These are phyloP conservation scores for Drosophila pallidifrons DNA, from an alignment of 1,140 invertebrate species.

Conservation along the genomic window DNA sequence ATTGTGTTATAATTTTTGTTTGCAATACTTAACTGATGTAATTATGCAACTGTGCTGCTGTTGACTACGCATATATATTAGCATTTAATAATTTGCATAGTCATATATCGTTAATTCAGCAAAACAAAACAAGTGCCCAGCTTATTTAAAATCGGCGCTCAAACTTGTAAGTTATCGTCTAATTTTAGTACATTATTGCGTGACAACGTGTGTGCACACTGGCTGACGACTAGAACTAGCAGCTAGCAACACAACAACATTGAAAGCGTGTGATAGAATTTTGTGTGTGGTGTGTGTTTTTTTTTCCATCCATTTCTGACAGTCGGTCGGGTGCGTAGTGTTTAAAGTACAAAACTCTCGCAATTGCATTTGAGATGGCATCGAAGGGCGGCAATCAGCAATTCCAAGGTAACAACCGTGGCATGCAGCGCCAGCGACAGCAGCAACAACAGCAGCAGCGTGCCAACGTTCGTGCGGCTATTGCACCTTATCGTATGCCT, in stretches of 20 bases:
- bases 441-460: slow-evolving; percentile 37
- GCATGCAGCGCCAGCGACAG: slow-evolving; percentile 49
- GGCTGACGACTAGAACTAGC: slow-evolving; percentile 4
- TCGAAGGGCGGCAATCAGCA: slow-evolving; percentile 51
- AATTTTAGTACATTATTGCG: neutral
- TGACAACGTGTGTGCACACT: neutral
- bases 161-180: neutral
- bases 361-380: slow-evolving; percentile 43
- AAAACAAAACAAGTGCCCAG: too few species aligned
- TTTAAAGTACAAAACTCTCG: slow-evolving; percentile 7
- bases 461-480: slow-evolving; percentile 54
- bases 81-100: too few species aligned
- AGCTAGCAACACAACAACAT: slow-evolving; percentile 22
- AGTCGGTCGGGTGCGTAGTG: neutral
- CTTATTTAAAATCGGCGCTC: too few species aligned
- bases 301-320: slow-evolving; percentile 21
- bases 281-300: neutral
- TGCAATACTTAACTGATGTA: too few species aligned
- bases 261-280: slow-evolving; percentile 42
- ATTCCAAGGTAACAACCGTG: slow-evolving; percentile 48
- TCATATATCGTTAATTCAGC: too few species aligned
- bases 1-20: too few species aligned
- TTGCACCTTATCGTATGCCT: slow-evolving; percentile 68
- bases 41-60: too few species aligned
- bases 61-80: too few species aligned